Base-by-base conservation (phyloP, 1,140 invertebrate species). In the Thaumatotibia leucotreta region DNA sequence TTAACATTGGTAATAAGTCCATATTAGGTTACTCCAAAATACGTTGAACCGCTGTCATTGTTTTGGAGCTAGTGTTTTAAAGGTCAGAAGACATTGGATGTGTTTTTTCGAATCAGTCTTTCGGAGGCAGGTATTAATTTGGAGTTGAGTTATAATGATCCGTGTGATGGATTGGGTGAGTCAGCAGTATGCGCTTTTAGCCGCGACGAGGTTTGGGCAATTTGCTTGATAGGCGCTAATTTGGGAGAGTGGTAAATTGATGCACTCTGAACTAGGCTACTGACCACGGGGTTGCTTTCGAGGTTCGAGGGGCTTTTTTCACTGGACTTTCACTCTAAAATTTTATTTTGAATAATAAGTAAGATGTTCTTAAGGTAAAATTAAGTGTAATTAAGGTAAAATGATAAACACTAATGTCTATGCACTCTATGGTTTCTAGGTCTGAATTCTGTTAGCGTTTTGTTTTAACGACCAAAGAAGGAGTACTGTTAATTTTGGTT, bases 61-160 rank as follows among this genome's bases (percentile, higher is more conserved):
- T 24, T 70, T 17, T 27, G n/a, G 10, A 14, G n/a, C 27, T 45
- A 11, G 39, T 9, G 9, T 8, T 0, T 27, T 0, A 52, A 9
- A 66, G 76, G 10, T 78, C 81, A 68, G 64, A 54, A 61, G 58
- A 69, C 2, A 27, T 5, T 81, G 77, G 84, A 22, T 35, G 11
- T 58, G 50, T 66, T 74, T 83, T 83, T 77, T 77, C 70, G 77
- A 83, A 80, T 81, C 76, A 79, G 80, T 81, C 83, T 77, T 75
- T 70, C 68, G 69, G 72, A 69, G 86, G 82, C 86, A 86, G 86
- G 86, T 88, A 88, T 84, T 84, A 84, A 88, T 88, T 88, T 86
- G 82, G 79, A 77, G 70, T 74, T 74, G 77, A 77, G 77, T 86
- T 86, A 86, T 86, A 81, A 86, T 83, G 80, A 86, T 86, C 84